Base-by-base conservation (phyloP, 2,888 invertebrate genomes). In the Hartigia nigra region DNA sequence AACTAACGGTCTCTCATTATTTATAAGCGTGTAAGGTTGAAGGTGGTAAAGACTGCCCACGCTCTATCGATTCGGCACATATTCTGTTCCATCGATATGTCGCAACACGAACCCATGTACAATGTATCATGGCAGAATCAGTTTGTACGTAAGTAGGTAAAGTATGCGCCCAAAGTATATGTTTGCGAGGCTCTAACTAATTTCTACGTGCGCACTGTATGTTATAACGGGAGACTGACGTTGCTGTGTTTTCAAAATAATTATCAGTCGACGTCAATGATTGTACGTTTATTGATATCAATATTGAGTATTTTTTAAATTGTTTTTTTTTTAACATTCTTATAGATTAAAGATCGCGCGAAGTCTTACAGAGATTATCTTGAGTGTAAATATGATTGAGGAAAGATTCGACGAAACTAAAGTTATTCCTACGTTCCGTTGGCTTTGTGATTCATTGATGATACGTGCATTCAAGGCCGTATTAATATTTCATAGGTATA, bases 41-140 rank as follows among this genome's bases (percentile, higher is more conserved):
- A 31, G 72, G 72, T 72, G 72, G 72, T 34, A 72, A 72, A 72
- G 72, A 72, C 72, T 34, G 31, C 72, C 72, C 32, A 72, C 72
- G 72, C 72, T 35, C 55, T 87, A 89, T 89, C 89, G 90, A 90
- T 90, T 90, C 86, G 90, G 86, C 90, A 89, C 88, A 90, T 87
- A 90, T 90, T 88, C 85, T 79, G 78, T 81, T 82, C 79, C 85
- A 87, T 88, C 87, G 86, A 88, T 87, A 87, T 79, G 72, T 72
- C 39, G 39, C 39, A 55, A 55, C 39, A 55, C 55, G 55, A 55
- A 23, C 55, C 23, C 55, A 0, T 9, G 55, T 55, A 55, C 55
- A 55, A 55, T 55, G 55, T 55, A 55, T 55, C 55, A 23, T 55
- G 55, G 23, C 55, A 55, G 55, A 23, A 55, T 55, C 9, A 23